phyloP scores from a whole-genome alignment of 2,113 vertebrate genomes.

The Pangasianodon hypophthalmus region DNA sequence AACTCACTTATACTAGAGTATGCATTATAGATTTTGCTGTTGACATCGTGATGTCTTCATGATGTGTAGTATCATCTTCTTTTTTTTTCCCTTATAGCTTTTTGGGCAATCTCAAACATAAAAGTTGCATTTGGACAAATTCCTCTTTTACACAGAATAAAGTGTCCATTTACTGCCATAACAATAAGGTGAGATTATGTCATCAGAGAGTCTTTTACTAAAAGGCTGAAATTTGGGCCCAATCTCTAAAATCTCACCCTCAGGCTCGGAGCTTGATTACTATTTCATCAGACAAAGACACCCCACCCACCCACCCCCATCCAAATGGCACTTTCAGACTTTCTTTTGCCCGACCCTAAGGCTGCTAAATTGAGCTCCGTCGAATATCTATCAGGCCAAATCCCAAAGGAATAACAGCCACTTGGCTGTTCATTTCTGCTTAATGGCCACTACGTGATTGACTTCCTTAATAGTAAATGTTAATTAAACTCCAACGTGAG shows the following conservation, averaged over 20 bases:
- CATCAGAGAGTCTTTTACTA: conserved; percentile 23
- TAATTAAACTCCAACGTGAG: conserved; percentile 26
- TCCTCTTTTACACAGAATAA: not conserved
- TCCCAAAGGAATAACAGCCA: not conserved
- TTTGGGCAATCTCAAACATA: not conserved
- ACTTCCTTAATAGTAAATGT: conserved; percentile 31
- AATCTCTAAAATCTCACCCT: not conserved
- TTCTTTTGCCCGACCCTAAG: not conserved
- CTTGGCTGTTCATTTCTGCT: not conserved
- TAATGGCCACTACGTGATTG: conserved; percentile 13
- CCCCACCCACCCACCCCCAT: not conserved
- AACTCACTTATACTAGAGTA: not conserved
- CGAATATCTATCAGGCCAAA: conserved; percentile 10
- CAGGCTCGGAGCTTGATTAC: conserved; percentile 11
- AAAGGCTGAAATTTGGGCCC: conserved; percentile 19
- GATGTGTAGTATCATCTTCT: not conserved
- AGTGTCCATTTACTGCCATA: not conserved
- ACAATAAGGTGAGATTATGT: conserved; percentile 15
- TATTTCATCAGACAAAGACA: conserved; percentile 1
- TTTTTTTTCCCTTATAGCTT: not conserved
- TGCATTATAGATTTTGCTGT: not conserved
- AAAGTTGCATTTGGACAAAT: not conserved
- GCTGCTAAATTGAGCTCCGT: not conserved
- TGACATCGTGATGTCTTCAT: not conserved
- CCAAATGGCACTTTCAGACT: not conserved